Evolutionary conservation across 2,113 vertebrate species (phyloP).

Genomic region (Romanogobio albipinnatus): DNA sequence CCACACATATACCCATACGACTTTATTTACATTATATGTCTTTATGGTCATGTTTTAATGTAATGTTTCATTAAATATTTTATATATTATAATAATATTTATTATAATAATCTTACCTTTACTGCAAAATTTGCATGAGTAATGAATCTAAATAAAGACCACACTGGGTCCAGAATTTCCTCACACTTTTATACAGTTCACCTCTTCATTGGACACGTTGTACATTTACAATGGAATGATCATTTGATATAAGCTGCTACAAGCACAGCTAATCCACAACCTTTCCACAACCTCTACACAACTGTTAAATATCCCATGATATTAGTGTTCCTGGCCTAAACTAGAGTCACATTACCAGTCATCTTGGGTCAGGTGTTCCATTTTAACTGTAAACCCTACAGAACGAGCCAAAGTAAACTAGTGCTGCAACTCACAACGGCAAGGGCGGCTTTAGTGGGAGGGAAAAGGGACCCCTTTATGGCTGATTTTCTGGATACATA

Average conservation of each 20-base stretch:
- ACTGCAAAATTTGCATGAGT: neutral
- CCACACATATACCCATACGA: too few relatives aligned
- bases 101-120: too few relatives aligned
- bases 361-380: conserved; percentile 62
- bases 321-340: conserved; percentile 28
- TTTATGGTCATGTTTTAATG: too few relatives aligned
- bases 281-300: conserved; percentile 4
- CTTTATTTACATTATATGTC: too few relatives aligned
- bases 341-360: conserved; percentile 56
- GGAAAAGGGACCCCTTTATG: conserved; percentile 47
- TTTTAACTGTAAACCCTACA: conserved; percentile 51
- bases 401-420: conserved; percentile 60
- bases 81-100: too few relatives aligned
- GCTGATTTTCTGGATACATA: conserved; percentile 59
- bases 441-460: conserved; percentile 50
- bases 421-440: conserved; percentile 42
- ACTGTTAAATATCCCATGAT: conserved; percentile 50
- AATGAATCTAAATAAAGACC: neutral
- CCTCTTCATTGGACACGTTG: neutral
- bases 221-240: neutral
- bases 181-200: neutral
- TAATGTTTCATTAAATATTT: too few relatives aligned
- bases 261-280: conserved; percentile 15
- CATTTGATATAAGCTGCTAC: neutral
- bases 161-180: neutral